These are phyloP conservation scores for Incurvaria masculella DNA, from an alignment of 2,888 invertebrate genomes.

Conservation along the genomic window DNA sequence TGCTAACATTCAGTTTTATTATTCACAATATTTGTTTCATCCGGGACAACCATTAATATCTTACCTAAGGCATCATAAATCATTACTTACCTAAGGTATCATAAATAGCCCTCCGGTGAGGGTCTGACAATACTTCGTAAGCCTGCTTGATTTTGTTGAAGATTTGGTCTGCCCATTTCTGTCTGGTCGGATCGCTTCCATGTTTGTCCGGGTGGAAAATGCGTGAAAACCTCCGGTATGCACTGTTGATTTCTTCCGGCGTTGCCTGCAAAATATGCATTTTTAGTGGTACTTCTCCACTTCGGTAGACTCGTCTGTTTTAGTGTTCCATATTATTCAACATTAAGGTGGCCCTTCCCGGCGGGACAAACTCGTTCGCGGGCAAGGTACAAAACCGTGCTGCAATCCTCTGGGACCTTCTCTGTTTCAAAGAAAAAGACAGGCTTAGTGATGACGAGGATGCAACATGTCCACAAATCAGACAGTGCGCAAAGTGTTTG, in stretches of 20 bases:
- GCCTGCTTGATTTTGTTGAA: slow-evolving; percentile 93
- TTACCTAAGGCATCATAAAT: no score
- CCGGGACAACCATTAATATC: no score
- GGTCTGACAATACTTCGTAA: slow-evolving; percentile 92
- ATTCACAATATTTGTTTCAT: no score
- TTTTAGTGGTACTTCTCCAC: no score
- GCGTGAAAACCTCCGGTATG: slow-evolving; percentile 87
- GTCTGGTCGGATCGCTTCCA: slow-evolving; percentile 69
- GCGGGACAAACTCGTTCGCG: not conserved
- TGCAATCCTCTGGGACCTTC: no score
- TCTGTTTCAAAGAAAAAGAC: no score
- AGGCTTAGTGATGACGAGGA: no score
- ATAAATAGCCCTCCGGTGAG: slow-evolving; percentile 93
- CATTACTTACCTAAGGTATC: slow-evolving; percentile 66
- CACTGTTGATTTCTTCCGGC: slow-evolving; percentile 87
- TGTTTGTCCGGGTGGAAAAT: slow-evolving; percentile 98
- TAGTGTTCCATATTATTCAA: not conserved
- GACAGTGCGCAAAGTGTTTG: no score
- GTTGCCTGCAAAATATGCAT: slow-evolving; percentile 66
- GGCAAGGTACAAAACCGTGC: no score
- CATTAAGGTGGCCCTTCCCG: no score
- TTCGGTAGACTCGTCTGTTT: slow-evolving; percentile 1
- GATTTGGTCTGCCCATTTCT: slow-evolving; percentile 86
- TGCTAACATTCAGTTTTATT: no score
- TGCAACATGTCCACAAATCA: no score